Conservation (phyloP, 2,797 vertebrate genomes). For the Channallabes apus region DNA sequence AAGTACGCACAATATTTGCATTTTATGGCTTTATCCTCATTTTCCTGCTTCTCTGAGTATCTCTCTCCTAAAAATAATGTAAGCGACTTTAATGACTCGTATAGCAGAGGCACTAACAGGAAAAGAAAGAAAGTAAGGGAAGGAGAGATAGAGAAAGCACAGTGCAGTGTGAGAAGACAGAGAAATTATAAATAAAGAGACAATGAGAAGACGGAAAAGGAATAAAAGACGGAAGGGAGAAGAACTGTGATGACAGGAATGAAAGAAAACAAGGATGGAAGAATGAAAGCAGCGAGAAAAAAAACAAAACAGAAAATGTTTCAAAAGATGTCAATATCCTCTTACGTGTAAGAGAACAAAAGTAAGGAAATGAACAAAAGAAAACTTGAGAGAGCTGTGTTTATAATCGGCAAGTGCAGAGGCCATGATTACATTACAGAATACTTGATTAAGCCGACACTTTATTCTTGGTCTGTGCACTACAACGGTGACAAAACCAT, state of each 20-base stretch:
- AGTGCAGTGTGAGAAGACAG: background rate
- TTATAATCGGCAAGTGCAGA: background rate
- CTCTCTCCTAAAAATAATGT: slow-evolving; percentile 64
- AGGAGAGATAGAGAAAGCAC: background rate
- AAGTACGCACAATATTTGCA: slow-evolving; percentile 73
- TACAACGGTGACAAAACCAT: background rate
- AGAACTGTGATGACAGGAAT: background rate
- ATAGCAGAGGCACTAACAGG: slow-evolving; percentile 50
- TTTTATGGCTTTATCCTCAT: slow-evolving; percentile 70
- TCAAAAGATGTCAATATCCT: background rate
- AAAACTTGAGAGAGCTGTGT: slow-evolving; percentile 46
- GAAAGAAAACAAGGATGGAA: slow-evolving; percentile 54
- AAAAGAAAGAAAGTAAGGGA: background rate
- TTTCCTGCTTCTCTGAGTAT: slow-evolving; percentile 45
- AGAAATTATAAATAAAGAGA: background rate
- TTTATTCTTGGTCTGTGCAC: background rate
- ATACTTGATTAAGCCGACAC: background rate
- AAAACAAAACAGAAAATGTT: background rate
- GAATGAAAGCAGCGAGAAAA: slow-evolving; percentile 15
- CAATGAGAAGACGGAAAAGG: too few relatives aligned
- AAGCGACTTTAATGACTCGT: slow-evolving; percentile 70
- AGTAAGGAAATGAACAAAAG: background rate
- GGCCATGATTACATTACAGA: background rate
- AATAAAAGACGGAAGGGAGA: slow-evolving; percentile 9
- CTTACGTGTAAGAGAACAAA: background rate